Base-by-base conservation (phyloP, 2,888 invertebrate genomes). In the Drosophila stalkeri region DNA sequence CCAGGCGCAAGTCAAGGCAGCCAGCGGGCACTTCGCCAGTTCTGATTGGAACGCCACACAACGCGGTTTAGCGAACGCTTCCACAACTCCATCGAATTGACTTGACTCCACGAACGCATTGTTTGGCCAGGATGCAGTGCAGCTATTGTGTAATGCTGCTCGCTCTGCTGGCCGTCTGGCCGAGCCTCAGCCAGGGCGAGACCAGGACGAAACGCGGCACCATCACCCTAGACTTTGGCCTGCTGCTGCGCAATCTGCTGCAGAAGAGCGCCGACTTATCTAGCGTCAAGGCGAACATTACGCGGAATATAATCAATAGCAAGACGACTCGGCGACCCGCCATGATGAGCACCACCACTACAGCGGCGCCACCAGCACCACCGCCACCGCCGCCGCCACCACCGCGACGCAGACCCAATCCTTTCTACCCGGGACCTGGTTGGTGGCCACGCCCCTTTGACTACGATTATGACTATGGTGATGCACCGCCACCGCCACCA, bases 211-310 rank as follows among this genome's bases (percentile, higher is more conserved):
- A 80, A 12, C 89, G 92, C n/a, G 86, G 76, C 59, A 66, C 88
- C 1, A 77, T 91, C 65, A 89, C 85, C 47, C 70, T 91, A 33
- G 92, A 92, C 37, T 77, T 86, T 52, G 90, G 91, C 3, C 35
- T 77, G 27, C 54, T 92, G 44, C 65, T 91, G 49, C 89, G 91
- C 11, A 91, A 87, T 74, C 51, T 91, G 27, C 72, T 91, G 60
- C 77, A 87, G 33, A 90, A 91, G 62, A 92, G 92, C 64, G 91
- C 87, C 2, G 75, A 87, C 9, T 49, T 89, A 14, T 91, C 91
- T 56, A 84, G 72, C 61, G 73, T 73, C 20, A 91, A 91, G 71
- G 79, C 77, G 47, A 80, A 83, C 52, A 23, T 84, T 0, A 76
- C 72, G 4, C 60, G 71, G 0, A 68, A 61, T 8, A 51, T 77